Evolutionary conservation across 2,888 invertebrate species (phyloP).

Genomic region (Andrena fulva): DNA sequence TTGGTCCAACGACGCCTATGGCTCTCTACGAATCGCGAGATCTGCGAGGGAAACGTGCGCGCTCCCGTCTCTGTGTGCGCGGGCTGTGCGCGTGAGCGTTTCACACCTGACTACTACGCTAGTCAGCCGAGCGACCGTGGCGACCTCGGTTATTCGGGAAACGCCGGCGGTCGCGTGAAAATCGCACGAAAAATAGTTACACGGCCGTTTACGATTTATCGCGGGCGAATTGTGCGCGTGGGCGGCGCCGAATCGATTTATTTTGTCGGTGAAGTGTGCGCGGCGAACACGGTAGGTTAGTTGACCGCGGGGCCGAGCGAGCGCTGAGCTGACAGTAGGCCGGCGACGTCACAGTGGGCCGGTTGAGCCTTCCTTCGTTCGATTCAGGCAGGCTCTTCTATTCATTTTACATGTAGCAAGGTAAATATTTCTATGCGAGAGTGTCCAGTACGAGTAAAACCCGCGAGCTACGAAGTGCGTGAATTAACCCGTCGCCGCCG

Average conservation of each 20-base stretch:
- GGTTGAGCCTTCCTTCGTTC: conserved; percentile 85
- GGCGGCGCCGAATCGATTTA: conserved; percentile 66
- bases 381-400: conserved; percentile 84
- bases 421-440: conserved; percentile 82
- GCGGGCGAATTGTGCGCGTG: conserved; percentile 48
- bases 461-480: conserved; percentile 53
- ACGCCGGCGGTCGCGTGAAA: conserved; percentile 1
- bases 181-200: conserved; percentile 50
- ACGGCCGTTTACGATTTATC: conserved; percentile 54
- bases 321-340: conserved; percentile 86
- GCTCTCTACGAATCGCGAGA: conserved; percentile 72
- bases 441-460: conserved; percentile 46
- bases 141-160: conserved; percentile 14
- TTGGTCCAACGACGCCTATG: conserved; percentile 72
- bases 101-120: conserved; percentile 83
- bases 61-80: conserved; percentile 63
- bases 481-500: conserved; percentile 23
- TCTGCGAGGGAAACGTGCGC: conserved; percentile 75
- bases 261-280: conserved; percentile 76
- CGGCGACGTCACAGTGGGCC: conserved; percentile 86
- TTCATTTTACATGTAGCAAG: conserved; percentile 85
- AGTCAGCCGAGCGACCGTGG: conserved; percentile 75
- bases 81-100: conserved; percentile 80
- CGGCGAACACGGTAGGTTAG: conserved; percentile 82
- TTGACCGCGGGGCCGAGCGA: conserved; percentile 85